A percentile compares a stretch with the other conserved stretches of the same genome.
phyloP scores from a whole-genome alignment of 2,888 invertebrate genomes.

The Antheraea yamamai region DNA sequence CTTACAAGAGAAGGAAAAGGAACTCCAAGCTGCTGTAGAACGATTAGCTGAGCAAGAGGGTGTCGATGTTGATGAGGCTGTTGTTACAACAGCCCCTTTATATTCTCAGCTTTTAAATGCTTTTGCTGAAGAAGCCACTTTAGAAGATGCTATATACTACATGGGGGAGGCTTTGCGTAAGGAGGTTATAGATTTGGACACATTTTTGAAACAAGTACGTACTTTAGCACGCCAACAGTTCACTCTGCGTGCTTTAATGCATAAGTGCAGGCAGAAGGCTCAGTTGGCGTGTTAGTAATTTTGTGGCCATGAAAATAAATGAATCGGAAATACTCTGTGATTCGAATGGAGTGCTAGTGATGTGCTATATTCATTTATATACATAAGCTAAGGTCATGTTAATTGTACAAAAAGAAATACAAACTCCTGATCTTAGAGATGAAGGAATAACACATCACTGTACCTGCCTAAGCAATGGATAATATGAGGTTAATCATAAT shows the following conservation, averaged over 20 bases:
- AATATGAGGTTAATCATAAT: neutral
- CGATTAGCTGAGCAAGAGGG: constrained; percentile 89
- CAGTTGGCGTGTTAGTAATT: constrained; percentile 86
- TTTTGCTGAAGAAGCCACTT: constrained; percentile 98
- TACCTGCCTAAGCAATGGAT: constrained; percentile 11
- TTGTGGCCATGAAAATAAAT: constrained; percentile 29
- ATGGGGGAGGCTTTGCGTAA: constrained; percentile 96
- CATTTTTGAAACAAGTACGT: constrained; percentile 97
- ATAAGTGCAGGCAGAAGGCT: constrained; percentile 97
- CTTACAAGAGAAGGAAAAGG: constrained; percentile 93
- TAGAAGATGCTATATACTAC: constrained; percentile 99
- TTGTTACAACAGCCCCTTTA: constrained; percentile 96
- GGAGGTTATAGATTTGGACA: constrained; percentile 96
- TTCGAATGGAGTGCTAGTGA: constrained; percentile 28
- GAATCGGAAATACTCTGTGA: constrained; percentile 30
- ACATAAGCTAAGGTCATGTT: neutral
- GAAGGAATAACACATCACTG: constrained; percentile 5
- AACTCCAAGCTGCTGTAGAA: constrained; percentile 90
- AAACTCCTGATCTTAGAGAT: neutral
- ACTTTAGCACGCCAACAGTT: constrained; percentile 97
- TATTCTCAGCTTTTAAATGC: constrained; percentile 97
- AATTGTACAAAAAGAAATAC: neutral
- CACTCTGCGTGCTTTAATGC: constrained; percentile 96
- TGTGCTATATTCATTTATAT: constrained; percentile 27
- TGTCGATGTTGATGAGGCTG: constrained; percentile 97